Evolutionary conservation across 37 sponge, comb jelly and placozoan genomes (phyloP).

Genomic region (Cliona cf. orientalis): DNA sequence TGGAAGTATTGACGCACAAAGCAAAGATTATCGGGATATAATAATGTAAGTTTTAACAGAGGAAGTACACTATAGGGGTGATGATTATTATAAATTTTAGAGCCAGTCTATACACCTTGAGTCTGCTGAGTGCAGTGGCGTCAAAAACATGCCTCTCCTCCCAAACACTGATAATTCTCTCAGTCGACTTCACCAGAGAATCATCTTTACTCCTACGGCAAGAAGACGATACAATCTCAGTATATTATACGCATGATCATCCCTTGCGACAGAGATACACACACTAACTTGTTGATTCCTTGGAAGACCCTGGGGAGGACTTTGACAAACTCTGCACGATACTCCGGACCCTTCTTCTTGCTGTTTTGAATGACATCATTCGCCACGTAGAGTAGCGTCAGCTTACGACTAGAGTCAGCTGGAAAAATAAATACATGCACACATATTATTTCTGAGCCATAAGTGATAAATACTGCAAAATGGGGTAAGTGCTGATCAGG

Average conservation of each 20-base stretch:
- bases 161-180: slow-evolving; percentile 83
- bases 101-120: too few species aligned
- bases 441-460: not conserved
- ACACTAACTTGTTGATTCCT: slow-evolving; percentile 29
- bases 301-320: slow-evolving; percentile 86
- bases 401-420: slow-evolving; percentile 73
- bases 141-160: slow-evolving; percentile 88
- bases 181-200: slow-evolving; percentile 60
- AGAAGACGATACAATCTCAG: not conserved
- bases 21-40: too few species aligned
- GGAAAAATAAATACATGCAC: not conserved
- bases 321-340: slow-evolving; percentile 69
- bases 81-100: too few species aligned
- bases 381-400: slow-evolving; percentile 90
- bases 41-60: too few species aligned
- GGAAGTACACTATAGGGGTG: too few species aligned
- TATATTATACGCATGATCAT: not conserved
- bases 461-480: too few species aligned
- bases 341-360: slow-evolving; percentile 91
- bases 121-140: slow-evolving; percentile 22
- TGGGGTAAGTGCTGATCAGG: not conserved
- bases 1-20: too few species aligned
- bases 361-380: slow-evolving; percentile 99
- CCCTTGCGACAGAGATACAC: not conserved
- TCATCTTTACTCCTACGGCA: slow-evolving; percentile 49